Conservation (phyloP, 2,888 invertebrate species). For the Ornithoptera alexandrae region DNA sequence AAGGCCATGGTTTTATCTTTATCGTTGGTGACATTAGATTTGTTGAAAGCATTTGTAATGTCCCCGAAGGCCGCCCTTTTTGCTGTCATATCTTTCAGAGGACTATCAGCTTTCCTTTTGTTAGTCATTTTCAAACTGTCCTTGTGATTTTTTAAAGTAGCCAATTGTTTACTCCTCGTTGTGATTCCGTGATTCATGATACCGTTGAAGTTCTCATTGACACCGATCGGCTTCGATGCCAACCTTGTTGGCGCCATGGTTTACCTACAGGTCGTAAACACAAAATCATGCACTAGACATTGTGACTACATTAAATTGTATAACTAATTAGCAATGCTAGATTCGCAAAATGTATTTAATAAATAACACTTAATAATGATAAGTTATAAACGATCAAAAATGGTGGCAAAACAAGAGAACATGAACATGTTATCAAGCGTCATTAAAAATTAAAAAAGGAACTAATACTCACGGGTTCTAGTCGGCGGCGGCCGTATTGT, state of each 20-base stretch:
- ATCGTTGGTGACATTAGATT: constrained; percentile 59
- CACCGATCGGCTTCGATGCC: constrained; percentile 74
- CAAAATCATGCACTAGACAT: constrained; percentile 51
- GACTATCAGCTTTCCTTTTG: constrained; percentile 91
- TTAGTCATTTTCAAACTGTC: constrained; percentile 75
- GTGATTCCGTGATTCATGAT: constrained; percentile 76
- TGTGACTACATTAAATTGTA: constrained; percentile 16
- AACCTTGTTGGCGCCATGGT: constrained; percentile 83
- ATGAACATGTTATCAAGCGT: constrained; percentile 50
- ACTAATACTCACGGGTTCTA: constrained; percentile 57
- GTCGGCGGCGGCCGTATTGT: constrained; percentile 64
- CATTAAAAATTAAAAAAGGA: constrained; percentile 48
- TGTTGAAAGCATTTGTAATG: constrained; percentile 86
- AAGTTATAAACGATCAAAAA: constrained; percentile 65
- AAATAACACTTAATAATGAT: constrained; percentile 57
- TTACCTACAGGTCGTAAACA: constrained; percentile 51
- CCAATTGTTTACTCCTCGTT: constrained; percentile 82
- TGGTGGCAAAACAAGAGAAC: constrained; percentile 75
- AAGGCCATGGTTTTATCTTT: constrained; percentile 63
- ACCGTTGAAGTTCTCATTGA: constrained; percentile 69
- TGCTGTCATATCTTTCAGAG: constrained; percentile 85
- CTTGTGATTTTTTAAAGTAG: constrained; percentile 70
- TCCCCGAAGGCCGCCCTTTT: constrained; percentile 93
- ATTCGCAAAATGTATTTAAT: constrained; percentile 36
- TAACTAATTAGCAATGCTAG: constrained; percentile 35